A percentile compares a stretch with the other conserved stretches of the same genome.
phyloP scores from a whole-genome alignment of 2,113 vertebrate genomes.

The Marcusenius ussheri region DNA sequence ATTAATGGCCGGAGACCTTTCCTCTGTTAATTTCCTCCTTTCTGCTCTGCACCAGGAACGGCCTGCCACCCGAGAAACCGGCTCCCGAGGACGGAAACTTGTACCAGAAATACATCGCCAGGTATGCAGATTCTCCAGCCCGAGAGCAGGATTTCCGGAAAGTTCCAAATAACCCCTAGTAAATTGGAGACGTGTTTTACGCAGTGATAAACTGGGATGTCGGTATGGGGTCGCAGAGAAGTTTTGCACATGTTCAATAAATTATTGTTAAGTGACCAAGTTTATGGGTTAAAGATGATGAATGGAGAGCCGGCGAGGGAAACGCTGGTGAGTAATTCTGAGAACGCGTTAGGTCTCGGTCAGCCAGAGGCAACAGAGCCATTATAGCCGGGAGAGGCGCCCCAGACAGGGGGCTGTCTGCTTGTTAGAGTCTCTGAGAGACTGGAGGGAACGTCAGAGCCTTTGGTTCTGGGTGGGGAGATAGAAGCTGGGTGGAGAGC shows the following conservation, averaged over 20 bases:
- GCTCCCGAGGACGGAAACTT: conserved; percentile 93
- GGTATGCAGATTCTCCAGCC: conserved; percentile 75
- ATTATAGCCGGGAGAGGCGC: background rate
- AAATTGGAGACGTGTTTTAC: conserved; percentile 49
- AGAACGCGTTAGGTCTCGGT: conserved; percentile 24
- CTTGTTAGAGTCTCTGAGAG: background rate
- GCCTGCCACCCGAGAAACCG: conserved; percentile 95
- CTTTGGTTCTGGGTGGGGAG: background rate
- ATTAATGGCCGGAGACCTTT: conserved; percentile 55
- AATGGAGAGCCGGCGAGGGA: conserved; percentile 37
- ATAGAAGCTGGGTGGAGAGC: background rate
- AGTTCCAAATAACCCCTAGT: conserved; percentile 37
- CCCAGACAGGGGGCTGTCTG: background rate
- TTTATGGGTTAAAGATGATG: conserved; percentile 52
- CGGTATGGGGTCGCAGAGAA: conserved; percentile 31
- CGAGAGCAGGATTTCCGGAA: conserved; percentile 36
- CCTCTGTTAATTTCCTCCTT: conserved; percentile 62
- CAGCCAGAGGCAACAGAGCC: background rate
- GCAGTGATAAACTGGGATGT: conserved; percentile 45
- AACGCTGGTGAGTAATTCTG: conserved; percentile 48
- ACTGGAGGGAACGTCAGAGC: background rate
- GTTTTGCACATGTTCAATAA: conserved; percentile 49
- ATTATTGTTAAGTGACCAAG: conserved; percentile 49
- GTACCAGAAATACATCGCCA: conserved; percentile 99
- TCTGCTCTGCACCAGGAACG: conserved; percentile 84